Base-by-base conservation (phyloP, 2,888 invertebrate genomes). In the Flexamia atlantica region DNA sequence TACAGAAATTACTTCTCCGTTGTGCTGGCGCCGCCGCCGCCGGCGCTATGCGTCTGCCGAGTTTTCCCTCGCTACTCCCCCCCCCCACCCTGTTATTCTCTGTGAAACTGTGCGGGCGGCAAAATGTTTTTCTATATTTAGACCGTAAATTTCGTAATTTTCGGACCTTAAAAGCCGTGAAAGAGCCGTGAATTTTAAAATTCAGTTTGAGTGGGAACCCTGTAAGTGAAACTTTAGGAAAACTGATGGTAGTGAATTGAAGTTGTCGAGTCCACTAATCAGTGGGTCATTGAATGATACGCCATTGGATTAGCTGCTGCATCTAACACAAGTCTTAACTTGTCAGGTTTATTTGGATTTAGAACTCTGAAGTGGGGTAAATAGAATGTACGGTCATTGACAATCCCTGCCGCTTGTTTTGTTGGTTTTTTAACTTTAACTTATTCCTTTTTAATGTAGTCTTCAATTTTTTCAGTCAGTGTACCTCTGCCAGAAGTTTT, bases 291-390 rank as follows among this genome's bases (percentile, higher is more conserved):
- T 23, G n/a, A 60, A 60, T n/a, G 60, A 60, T 60, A 60, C n/a
- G 14, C 60, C n/a, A 23, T 60, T 23, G 17, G 14, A 46, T 17
- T 46, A 3, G 20, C n/a, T 3, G 60, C 60, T 28, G 60, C 60
- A 20, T 60, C 23, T 23, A 60, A 60, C 12, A 60, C 60, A 7
- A 60, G 23, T 20, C 12, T 28, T 10, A 28, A 10, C 2, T 60
- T 60, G 9, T 60, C 14, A 23, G 60, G 60, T 25, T 60, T 60
- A n/a, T 60, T 60, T n/a, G 60, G 60, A 28, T 60, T 60, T 46
- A 46, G 7, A 14, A 23, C 60, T 28, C 60, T 25, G 23, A 60
- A 60, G 23, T 60, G 60, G 10, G n/a, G 60, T 23, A 60, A 28
- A 23, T 60, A 23, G 14, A 9, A 60, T 9, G 60, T 60, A 9